Base-by-base conservation (phyloP, 2,888 invertebrate genomes). In the Drosophila pseudotakahashii region DNA sequence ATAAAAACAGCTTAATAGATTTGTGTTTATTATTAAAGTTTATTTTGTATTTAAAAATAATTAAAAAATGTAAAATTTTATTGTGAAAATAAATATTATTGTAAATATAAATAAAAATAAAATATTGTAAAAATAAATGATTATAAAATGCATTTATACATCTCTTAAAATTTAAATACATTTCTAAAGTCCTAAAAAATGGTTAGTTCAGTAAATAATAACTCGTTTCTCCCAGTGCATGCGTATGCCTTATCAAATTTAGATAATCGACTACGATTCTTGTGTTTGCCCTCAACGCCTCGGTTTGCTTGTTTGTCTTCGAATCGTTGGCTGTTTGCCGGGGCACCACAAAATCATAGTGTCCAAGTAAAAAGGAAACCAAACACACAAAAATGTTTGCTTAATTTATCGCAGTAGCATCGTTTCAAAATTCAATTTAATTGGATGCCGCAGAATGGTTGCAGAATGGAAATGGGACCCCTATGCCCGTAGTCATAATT, bases 361-460 rank as follows among this genome's bases (percentile, higher is more conserved):
- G 36, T 26, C 34, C 58, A 11, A 32, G 44, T 53, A 11, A 36
- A 58, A 70, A 52, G 37, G 44, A 70, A 52, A 39, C 45, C 71
- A 55, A 81, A 81, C 76, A 58, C 39, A 50, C 39, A 66, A 58
- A 81, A 81, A 81, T 87, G 78, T 89, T 87, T 88, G 84, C 73
- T 77, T 86, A 77, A 83, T 86, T 87, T 89, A 88, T 88, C 89
- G 87, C 89, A 75, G 84, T 88, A 82, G 87, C 89, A 89, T 88
- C 39, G 62, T 82, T 86, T 68, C 73, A 72, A 81, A 88, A 88
- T 83, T 86, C 76, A 87, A 88, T 89, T 87, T 87, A 87, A 87
- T 89, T 89, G 89, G 87, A 86, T 88, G 88, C 88, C 80, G 71
- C 77, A 64, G 75, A 75, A 76, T 45, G 60, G n/a, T 9, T 57